Evolutionary conservation across 2,113 vertebrate species (phyloP).

Genomic region (Esox niger): DNA sequence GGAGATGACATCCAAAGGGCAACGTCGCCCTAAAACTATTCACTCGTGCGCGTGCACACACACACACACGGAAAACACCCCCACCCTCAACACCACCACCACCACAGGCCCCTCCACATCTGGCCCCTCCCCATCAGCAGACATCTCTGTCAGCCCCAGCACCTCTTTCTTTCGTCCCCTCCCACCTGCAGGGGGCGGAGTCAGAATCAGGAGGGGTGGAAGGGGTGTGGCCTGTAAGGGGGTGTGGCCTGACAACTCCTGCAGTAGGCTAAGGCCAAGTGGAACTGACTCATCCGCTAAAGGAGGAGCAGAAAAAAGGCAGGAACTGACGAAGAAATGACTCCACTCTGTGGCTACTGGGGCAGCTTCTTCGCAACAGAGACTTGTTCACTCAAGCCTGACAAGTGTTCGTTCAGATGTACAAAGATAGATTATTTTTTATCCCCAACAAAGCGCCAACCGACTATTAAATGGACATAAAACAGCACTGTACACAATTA

Average conservation of each 20-base stretch:
- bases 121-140: constrained; percentile 21
- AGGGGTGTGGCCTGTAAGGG: constrained; percentile 52
- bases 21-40: constrained; percentile 40
- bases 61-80: constrained; percentile 25
- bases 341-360: constrained; percentile 68
- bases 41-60: constrained; percentile 31
- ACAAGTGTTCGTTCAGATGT: constrained; percentile 75
- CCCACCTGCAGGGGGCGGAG: constrained; percentile 25
- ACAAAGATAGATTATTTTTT: constrained; percentile 73
- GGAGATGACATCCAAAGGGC: constrained; percentile 13
- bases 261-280: constrained; percentile 69
- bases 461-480: constrained; percentile 27
- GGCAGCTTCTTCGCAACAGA: constrained; percentile 77
- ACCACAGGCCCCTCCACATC: constrained; percentile 30
- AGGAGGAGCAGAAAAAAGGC: constrained; percentile 63
- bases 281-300: constrained; percentile 67
- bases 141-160: constrained; percentile 21
- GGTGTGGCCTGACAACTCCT: constrained; percentile 42
- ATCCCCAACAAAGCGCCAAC: constrained; percentile 44
- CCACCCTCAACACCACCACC: constrained; percentile 9
- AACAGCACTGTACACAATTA: constrained; percentile 22
- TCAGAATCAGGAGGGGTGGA: constrained; percentile 7
- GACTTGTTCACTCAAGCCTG: constrained; percentile 86
- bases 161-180: constrained; percentile 10
- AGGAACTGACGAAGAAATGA: constrained; percentile 66